A percentile compares a stretch with the other conserved stretches of the same genome.
Evolutionary conservation across 2,113 vertebrate species (phyloP).

Genomic region (Micronycteris hirsuta): DNA sequence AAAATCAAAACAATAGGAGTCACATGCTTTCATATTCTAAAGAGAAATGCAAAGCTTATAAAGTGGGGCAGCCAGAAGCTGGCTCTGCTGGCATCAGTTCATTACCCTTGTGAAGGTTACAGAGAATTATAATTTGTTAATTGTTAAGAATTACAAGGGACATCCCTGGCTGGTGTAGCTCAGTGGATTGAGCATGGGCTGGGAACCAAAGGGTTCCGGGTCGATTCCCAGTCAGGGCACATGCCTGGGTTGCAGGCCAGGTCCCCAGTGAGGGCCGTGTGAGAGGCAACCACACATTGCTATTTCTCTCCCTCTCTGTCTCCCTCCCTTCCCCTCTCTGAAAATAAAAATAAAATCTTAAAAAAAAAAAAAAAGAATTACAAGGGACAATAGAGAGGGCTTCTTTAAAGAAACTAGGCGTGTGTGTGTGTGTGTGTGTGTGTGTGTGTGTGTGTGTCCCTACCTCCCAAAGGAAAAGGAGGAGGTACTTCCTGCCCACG

Average conservation of each 20-base stretch:
- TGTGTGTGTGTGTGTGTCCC: background rate
- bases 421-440: background rate
- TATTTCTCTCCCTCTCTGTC: too few species aligned
- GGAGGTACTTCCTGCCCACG: background rate
- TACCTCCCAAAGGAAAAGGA: background rate
- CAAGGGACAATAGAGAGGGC: background rate
- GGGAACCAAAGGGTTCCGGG: too few species aligned
- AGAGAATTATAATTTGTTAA: background rate
- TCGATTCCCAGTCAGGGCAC: too few species aligned
- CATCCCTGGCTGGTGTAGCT: too few species aligned
- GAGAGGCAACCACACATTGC: too few species aligned
- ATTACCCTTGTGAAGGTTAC: background rate
- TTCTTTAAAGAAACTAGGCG: background rate
- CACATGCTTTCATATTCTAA: background rate
- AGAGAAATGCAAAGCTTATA: background rate
- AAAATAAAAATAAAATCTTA: too few species aligned
- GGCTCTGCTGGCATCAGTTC: background rate
- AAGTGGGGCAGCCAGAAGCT: background rate
- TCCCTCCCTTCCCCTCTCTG: too few species aligned
- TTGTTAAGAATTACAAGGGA: background rate
- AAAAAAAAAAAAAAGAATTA: too few species aligned
- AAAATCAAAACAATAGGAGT: conserved; percentile 56
- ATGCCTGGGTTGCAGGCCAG: too few species aligned
- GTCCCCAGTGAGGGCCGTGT: too few species aligned
- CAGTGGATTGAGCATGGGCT: too few species aligned